Evolutionary conservation across 2,113 vertebrate species (phyloP).

Genomic region (Perccottus glenii): DNA sequence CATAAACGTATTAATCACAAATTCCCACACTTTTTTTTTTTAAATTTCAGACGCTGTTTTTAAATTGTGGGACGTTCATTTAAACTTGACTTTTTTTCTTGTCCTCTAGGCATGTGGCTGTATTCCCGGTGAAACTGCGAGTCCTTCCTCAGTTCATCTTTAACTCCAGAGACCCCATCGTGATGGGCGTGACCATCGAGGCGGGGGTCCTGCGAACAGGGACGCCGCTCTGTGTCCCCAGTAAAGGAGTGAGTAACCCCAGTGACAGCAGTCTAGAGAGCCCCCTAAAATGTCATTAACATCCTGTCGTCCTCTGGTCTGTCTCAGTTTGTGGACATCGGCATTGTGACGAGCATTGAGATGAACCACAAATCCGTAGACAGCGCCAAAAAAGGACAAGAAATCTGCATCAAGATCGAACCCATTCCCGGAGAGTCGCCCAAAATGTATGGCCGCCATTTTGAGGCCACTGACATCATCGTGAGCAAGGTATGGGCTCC

Average conservation of each 20-base stretch:
- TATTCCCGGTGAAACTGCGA: conserved; percentile 94
- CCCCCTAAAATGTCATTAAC: too few species aligned
- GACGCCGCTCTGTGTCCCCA: conserved; percentile 93
- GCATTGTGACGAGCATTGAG: conserved; percentile 96
- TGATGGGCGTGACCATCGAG: conserved; percentile 92
- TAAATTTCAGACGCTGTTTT: too few species aligned
- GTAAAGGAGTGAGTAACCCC: conserved; percentile 87
- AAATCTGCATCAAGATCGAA: conserved; percentile 97
- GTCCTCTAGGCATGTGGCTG: conserved; percentile 86
- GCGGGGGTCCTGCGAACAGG: conserved; percentile 91
- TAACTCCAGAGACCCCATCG: conserved; percentile 97
- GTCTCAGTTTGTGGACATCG: conserved; percentile 93
- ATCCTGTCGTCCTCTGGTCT: too few species aligned
- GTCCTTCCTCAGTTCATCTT: conserved; percentile 98
- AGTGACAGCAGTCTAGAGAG: background rate
- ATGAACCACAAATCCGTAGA: conserved; percentile 95
- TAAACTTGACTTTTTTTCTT: background rate
- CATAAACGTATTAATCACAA: too few species aligned
- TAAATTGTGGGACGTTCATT: too few species aligned
- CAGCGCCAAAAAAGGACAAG: conserved; percentile 94
- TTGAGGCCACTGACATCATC: conserved; percentile 93
- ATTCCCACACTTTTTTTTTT: too few species aligned
- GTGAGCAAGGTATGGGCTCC: conserved; percentile 89
- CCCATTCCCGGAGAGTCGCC: conserved; percentile 96
- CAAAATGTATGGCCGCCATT: conserved; percentile 98